phyloP scores from a whole-genome alignment of 2,888 invertebrate species.

The Galerucella nymphaeae region DNA sequence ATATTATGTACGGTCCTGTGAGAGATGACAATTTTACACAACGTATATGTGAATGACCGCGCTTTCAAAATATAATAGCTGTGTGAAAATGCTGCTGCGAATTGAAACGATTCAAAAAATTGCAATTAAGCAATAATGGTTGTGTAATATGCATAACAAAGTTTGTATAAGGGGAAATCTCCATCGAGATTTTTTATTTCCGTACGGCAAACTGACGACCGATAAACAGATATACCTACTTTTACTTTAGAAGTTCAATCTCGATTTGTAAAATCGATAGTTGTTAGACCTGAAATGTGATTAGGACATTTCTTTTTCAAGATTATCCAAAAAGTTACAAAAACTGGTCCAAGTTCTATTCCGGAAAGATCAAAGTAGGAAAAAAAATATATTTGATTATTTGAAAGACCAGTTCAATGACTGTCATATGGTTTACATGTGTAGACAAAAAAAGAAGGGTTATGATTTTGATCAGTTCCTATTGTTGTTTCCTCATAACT shows the following conservation, averaged over 20 bases:
- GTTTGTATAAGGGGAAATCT: neutral
- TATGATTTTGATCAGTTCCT: no score
- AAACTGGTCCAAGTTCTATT: no score
- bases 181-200: neutral
- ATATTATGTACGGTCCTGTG: neutral
- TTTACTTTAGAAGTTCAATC: neutral
- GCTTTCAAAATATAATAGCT: conserved; percentile 15
- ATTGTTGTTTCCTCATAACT: no score
- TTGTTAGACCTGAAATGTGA: no score
- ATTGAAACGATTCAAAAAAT: conserved; percentile 6
- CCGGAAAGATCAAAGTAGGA: no score
- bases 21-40: neutral
- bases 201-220: neutral
- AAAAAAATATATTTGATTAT: no score
- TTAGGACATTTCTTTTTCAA: no score
- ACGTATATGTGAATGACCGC: conserved; percentile 12
- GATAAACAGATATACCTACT: neutral
- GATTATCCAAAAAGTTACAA: no score
- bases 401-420: no score
- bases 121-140: neutral
- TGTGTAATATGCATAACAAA: neutral
- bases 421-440: no score
- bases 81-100: neutral
- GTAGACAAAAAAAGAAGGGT: no score
- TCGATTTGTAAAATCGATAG: no score